These are phyloP conservation scores for Bettongia penicillata DNA, from an alignment of 2,113 vertebrate genomes.

Conservation along the genomic window DNA sequence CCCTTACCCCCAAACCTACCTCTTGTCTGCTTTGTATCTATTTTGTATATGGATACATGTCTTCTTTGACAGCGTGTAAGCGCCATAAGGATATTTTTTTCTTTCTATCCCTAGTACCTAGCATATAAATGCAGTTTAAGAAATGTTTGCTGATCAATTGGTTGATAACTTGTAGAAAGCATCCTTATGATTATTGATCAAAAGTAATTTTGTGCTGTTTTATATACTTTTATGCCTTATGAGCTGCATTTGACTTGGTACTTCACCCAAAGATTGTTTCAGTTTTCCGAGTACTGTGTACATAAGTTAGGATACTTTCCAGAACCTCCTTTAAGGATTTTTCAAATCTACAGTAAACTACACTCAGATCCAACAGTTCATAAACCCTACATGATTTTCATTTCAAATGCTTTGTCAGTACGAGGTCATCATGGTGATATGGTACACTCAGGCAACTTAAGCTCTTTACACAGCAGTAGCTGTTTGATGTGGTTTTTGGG, in stretches of 20 bases:
- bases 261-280: neutral
- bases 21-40: neutral
- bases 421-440: neutral
- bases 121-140: neutral
- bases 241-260: neutral
- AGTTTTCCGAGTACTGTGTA: neutral
- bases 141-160: neutral
- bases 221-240: neutral
- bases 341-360: neutral
- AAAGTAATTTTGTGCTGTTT: neutral
- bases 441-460: slow-evolving; percentile 8
- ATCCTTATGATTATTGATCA: neutral
- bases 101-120: neutral
- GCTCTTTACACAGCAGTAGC: slow-evolving; percentile 12
- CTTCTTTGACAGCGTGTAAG: neutral
- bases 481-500: neutral
- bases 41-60: neutral
- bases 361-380: neutral
- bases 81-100: neutral
- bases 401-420: neutral
- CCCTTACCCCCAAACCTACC: neutral
- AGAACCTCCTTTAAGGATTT: neutral
- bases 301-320: neutral
- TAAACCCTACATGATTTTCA: neutral
- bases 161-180: neutral